phyloP scores from a whole-genome alignment of 2,888 invertebrate species.

The Rhopalosiphum nymphaeae region DNA sequence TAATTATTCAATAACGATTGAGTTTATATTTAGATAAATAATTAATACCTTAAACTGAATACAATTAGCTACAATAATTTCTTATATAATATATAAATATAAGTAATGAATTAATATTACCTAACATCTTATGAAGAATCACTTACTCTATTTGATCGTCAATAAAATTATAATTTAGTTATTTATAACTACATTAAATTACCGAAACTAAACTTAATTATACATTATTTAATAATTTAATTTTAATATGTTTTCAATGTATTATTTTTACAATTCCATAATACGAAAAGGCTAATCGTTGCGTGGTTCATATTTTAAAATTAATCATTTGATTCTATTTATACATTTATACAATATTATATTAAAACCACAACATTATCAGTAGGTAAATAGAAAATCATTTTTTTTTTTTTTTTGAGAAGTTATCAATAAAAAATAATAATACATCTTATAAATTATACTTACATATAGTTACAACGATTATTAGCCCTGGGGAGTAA shows the following conservation, averaged over 20 bases:
- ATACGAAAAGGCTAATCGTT: not conserved
- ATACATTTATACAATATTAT: no score
- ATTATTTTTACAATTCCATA: not conserved
- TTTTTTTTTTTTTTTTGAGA: not conserved
- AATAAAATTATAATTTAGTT: not conserved
- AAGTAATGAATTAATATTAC: not conserved
- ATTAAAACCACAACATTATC: not conserved
- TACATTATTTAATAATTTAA: not conserved
- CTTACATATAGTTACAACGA: no score
- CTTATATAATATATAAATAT: not conserved
- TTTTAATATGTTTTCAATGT: not conserved
- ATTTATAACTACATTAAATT: not conserved
- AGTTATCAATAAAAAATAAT: not conserved
- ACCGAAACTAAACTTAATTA: not conserved
- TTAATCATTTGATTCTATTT: not conserved
- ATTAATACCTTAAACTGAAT: not conserved
- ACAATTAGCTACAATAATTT: not conserved
- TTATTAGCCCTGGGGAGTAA: no score
- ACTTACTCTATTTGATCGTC: not conserved
- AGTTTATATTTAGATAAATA: not conserved
- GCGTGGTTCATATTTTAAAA: not conserved
- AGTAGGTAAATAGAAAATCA: not conserved
- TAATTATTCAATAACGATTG: not conserved
- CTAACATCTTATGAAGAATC: not conserved
- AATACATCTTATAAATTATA: no score